phyloP scores from a whole-genome alignment of 2,888 invertebrate genomes.

The Epirrita christyi region DNA sequence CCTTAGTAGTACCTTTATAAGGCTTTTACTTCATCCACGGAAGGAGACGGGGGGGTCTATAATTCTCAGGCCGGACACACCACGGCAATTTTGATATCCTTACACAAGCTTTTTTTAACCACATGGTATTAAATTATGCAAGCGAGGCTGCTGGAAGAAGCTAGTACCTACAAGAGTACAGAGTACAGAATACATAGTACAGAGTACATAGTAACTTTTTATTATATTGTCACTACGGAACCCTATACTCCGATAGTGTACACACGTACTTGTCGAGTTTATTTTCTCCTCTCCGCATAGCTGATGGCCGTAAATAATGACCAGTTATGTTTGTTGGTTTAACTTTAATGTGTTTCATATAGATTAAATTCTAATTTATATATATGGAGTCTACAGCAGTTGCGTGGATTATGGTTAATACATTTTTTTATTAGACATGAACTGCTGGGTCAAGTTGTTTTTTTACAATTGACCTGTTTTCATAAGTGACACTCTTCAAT shows the following conservation, averaged over 20 bases:
- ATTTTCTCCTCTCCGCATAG: slow-evolving; percentile 52
- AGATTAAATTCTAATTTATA: slow-evolving; percentile 75
- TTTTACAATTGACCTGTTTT: slow-evolving; percentile 23
- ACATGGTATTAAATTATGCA: too few relatives aligned
- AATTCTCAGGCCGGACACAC: too few relatives aligned
- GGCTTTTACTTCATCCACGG: too few relatives aligned
- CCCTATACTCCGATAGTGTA: slow-evolving; percentile 1
- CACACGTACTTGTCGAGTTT: slow-evolving; percentile 18
- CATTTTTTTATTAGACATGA: slow-evolving; percentile 46
- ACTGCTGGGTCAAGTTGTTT: slow-evolving; percentile 38
- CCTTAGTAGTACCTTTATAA: too few relatives aligned
- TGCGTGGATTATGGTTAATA: slow-evolving; percentile 43
- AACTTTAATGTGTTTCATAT: slow-evolving; percentile 70
- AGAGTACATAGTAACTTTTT: too few relatives aligned
- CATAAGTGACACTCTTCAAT: slow-evolving; percentile 4
- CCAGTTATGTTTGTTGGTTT: slow-evolving; percentile 78
- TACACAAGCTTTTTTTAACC: too few relatives aligned
- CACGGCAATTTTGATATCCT: too few relatives aligned
- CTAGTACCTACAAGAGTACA: too few relatives aligned
- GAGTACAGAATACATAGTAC: too few relatives aligned
- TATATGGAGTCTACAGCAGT: slow-evolving; percentile 54
- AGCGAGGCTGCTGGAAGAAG: too few relatives aligned
- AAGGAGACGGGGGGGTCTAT: too few relatives aligned
- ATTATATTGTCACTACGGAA: slow-evolving; percentile 6
- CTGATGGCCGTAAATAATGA: slow-evolving; percentile 70